These are phyloP conservation scores for Sisor rabdophorus DNA, from an alignment of 2,113 vertebrate species.

Conservation along the genomic window DNA sequence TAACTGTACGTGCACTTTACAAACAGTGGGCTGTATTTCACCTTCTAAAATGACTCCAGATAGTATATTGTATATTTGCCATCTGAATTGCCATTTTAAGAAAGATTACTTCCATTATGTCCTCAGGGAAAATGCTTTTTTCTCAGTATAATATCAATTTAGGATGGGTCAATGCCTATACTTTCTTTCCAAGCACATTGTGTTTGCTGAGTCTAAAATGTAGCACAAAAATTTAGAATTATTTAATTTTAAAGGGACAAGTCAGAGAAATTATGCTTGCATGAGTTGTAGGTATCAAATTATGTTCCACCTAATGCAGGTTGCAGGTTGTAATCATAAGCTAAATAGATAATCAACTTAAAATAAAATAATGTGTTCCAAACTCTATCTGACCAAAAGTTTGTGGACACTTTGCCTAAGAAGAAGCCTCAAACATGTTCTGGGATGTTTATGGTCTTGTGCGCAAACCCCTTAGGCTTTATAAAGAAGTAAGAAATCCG, in stretches of 20 bases:
- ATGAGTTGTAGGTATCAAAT: not conserved
- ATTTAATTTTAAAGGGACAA: not conserved
- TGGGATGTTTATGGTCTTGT: no score
- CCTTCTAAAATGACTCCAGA: not conserved
- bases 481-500: no score
- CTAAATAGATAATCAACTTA: no score
- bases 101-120: not conserved
- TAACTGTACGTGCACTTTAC: not conserved
- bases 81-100: not conserved
- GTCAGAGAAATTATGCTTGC: not conserved
- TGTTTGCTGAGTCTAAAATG: not conserved
- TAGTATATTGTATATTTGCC: not conserved
- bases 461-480: no score
- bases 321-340: no score
- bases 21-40: not conserved
- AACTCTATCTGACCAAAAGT: no score
- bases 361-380: no score
- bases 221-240: not conserved
- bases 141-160: not conserved
- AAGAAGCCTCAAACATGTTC: no score
- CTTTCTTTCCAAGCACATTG: not conserved
- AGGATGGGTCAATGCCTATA: not conserved
- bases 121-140: not conserved
- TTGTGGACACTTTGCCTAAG: no score
- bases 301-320: no score